These are phyloP conservation scores for Leptopilina myrica DNA, from an alignment of 2,888 invertebrate genomes.

Conservation along the genomic window DNA sequence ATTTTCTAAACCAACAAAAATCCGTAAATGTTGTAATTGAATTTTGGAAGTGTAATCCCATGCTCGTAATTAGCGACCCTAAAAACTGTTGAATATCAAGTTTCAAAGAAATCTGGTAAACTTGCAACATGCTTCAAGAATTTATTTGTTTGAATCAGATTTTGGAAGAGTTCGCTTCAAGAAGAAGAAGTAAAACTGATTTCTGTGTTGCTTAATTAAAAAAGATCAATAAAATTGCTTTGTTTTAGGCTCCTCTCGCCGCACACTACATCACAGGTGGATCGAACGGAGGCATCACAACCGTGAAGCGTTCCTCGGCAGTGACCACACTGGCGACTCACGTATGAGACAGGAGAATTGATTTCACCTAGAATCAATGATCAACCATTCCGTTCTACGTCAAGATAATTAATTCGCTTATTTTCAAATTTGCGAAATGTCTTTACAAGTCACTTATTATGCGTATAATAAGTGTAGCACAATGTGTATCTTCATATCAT, in stretches of 20 bases:
- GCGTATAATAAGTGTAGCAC: conserved; percentile 21
- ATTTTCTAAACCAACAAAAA: not conserved
- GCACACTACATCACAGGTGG: conserved; percentile 75
- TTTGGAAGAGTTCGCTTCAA: too few relatives aligned
- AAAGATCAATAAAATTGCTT: not conserved
- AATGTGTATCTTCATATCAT: conserved; percentile 20
- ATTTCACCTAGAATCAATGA: conserved; percentile 70
- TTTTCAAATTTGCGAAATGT: conserved; percentile 6
- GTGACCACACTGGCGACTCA: conserved; percentile 82
- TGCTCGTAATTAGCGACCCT: too few relatives aligned
- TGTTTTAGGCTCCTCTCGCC: conserved; percentile 72
- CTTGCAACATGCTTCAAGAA: too few relatives aligned
- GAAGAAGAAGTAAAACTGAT: too few relatives aligned
- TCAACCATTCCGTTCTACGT: conserved; percentile 28
- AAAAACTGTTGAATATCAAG: too few relatives aligned
- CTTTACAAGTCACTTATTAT: conserved; percentile 3
- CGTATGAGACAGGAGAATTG: conserved; percentile 78
- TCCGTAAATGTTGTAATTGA: too few relatives aligned
- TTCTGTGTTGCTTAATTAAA: too few relatives aligned
- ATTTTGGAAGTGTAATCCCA: too few relatives aligned
- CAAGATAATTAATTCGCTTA: conserved; percentile 16
- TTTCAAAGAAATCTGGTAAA: too few relatives aligned
- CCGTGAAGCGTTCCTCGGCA: conserved; percentile 79
- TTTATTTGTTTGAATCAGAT: too few relatives aligned
- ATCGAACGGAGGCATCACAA: conserved; percentile 79